Base-by-base conservation (phyloP, 2,888 invertebrate genomes). In the Eledona agricola region DNA sequence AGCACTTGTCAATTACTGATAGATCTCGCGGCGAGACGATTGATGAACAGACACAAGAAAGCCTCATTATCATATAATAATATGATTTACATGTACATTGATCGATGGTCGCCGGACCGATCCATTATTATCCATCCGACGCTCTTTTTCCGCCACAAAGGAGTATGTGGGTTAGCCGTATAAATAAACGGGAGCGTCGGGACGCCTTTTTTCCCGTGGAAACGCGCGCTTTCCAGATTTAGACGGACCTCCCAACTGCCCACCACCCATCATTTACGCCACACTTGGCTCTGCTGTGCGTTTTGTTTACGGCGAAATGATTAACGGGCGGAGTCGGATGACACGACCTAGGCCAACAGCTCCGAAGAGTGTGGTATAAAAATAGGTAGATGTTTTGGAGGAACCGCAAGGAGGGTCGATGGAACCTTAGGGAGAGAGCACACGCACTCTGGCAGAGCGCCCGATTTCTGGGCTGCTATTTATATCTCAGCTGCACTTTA, bases 181-280 rank as follows among this genome's bases (percentile, higher is more conserved):
- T 37, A 54, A 43, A 40, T 47, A 28, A 43, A 49, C 38, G 45
- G 34, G 55, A 19, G 42, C 42, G 42, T 42, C 42, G 42, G 42
- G 42, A 42, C 42, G 42, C 40, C 7, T 38, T 38, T 38, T 32
- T 35, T 38, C 26, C 38, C 12, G 17, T 20, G 15, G 29, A 19
- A 20, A 22, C 19, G 43, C 40, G 16, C 26, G 31, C 35, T 56
- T 43, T 56, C 56, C 56, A 56, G 56, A 56, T 52, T 56, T 56
- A 56, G 52, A 49, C 45, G 45, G 52, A 57, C 53, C 50, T 45
- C 53, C 57, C 57, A 52, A 53, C 57, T 53, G 52, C 45, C 42
- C 15, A 19, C 7, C 45, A 32, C 11, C 53, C 49, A 49, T 57
- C 45, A 53, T 45, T 57, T 50, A 54, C 42, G 50, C 40, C 23